Evolutionary conservation across 2,797 vertebrate species (phyloP), one percentile per base, ranked within the genome.

Genomic region (Leucoraja ocellata): DNA sequence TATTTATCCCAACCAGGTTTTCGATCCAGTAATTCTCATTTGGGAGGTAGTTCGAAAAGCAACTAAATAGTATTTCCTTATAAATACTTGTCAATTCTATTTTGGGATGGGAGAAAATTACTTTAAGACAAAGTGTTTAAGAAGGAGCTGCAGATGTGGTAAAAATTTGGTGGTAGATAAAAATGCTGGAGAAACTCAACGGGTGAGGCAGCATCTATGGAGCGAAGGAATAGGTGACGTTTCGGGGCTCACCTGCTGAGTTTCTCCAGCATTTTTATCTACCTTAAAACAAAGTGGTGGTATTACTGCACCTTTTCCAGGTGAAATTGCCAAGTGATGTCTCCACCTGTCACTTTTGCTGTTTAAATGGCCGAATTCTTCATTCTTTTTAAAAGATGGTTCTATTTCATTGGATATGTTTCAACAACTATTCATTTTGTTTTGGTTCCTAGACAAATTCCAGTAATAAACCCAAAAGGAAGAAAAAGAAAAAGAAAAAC

Each of bases 401-500:
- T 8, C 25, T n/a, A 54, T 91, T 25, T 73, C 2, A 11, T 73
- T 39, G 65, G 73, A 25, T 28, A 58, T 18, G 7, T 74, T 39
- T 91, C 4, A 91, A 91, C 32, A 88, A 65, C 71, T 13, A 23
- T 95, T 94, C 74, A 94, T 93, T 94, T 93, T 73, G 46, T 46
- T 91, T 94, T 94, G 94, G 61, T 94, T 92, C 65, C 73, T 14
- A 98, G 98, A 94, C 95, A 71, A 92, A 93, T 93, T 91, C 94
- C 61, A 96, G 95, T 94, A 96, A 97, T 94, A 97, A 97, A 96
- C 94, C 95, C 32, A 97, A 97, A 93, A 99, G 98, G 96, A 99
- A 98, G 94, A 99, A 98, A 95, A 99, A 98, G 96, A 99, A 98
- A 95, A 98, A 97, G 95, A 99, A 97, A 96, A 95, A 95, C 36